Conservation (phyloP, 2,113 vertebrate genomes). For the Lepus americanus region DNA sequence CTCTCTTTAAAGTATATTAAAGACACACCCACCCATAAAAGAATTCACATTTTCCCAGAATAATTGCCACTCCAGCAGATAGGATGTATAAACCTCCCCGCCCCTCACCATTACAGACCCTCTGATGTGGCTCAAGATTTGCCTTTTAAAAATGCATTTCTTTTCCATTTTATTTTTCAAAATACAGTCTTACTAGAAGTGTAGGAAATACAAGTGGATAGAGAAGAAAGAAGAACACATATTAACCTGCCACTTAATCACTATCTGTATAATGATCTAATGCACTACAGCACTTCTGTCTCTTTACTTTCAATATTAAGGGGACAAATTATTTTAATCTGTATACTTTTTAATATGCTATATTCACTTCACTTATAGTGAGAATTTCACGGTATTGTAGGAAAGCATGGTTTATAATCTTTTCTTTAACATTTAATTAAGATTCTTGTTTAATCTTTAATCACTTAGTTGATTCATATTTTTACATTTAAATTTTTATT, state of each 20-base stretch:
- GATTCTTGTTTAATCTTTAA: neutral
- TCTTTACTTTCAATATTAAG: conserved; percentile 51
- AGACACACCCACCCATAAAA: neutral
- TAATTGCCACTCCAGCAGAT: neutral
- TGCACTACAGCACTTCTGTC: neutral
- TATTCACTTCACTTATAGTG: neutral
- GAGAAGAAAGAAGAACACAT: conserved; percentile 31
- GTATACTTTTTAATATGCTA: conserved; percentile 5
- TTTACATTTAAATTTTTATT: conserved; percentile 29
- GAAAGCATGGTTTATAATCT: conserved; percentile 18
- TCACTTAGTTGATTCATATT: neutral
- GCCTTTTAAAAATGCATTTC: neutral
- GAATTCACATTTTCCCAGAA: neutral
- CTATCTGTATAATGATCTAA: neutral
- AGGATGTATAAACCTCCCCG: neutral
- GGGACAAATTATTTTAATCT: neutral
- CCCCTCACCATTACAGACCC: neutral
- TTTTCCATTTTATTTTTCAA: neutral
- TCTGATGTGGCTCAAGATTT: neutral
- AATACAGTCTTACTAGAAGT: neutral
- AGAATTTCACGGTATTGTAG: neutral
- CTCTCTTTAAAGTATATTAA: neutral
- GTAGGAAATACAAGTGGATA: neutral
- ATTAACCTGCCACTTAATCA: neutral
- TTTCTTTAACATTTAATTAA: conserved; percentile 37